These are phyloP conservation scores for Takifugu bimaculatus DNA, from an alignment of 2,113 vertebrate genomes.

Conservation along the genomic window DNA sequence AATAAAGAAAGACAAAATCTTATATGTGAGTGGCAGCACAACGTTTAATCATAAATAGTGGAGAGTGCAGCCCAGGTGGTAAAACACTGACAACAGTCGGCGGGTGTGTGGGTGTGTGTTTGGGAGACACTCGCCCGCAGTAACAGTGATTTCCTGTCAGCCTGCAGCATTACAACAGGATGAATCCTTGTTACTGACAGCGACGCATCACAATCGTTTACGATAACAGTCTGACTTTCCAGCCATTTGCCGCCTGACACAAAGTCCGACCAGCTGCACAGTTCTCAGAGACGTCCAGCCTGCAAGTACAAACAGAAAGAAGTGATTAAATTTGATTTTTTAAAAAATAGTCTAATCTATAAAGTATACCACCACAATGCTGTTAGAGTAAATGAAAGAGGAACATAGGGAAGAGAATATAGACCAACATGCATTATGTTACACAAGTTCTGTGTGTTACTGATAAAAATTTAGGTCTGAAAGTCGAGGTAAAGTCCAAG, in stretches of 20 bases:
- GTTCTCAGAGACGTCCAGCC: not conserved
- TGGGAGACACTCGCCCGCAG: constrained; percentile 53
- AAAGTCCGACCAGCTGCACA: not conserved
- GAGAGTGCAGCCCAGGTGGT: not conserved
- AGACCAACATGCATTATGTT: not conserved
- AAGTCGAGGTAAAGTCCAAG: constrained; percentile 16
- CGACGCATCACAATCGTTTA: constrained; percentile 44
- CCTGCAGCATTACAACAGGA: constrained; percentile 68
- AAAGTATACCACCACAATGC: not conserved
- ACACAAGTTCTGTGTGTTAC: not conserved
- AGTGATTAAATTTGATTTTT: no score
- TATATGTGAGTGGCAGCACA: no score
- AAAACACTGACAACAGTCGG: not conserved
- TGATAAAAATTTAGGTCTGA: not conserved
- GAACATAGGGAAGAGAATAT: no score
- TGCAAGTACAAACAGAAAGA: no score
- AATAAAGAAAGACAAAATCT: not conserved
- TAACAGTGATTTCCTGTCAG: constrained; percentile 78
- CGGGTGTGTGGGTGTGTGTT: not conserved
- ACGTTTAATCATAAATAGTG: not conserved
- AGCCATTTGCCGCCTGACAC: not conserved
- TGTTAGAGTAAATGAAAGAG: not conserved
- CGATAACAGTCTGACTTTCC: not conserved
- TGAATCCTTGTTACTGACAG: constrained; percentile 81
- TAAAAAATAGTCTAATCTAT: no score